Conservation (phyloP, 2,113 vertebrate species). For the Naja naja region DNA sequence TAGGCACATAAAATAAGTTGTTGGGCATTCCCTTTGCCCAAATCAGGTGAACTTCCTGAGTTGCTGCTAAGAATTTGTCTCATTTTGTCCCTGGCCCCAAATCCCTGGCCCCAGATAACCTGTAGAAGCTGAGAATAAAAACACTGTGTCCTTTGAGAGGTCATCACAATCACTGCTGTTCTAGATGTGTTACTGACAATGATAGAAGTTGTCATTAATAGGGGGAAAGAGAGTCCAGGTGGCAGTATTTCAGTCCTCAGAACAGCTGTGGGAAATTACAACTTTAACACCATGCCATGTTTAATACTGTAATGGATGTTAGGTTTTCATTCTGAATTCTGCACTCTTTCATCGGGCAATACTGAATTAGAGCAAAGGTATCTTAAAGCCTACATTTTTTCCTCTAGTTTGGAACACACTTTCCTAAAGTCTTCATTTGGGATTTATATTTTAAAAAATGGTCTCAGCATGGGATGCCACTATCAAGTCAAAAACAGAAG, state of each 20-base stretch:
- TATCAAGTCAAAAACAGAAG: neutral
- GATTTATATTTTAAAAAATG: neutral
- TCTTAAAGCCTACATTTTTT: neutral
- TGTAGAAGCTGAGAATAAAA: neutral
- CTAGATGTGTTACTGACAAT: constrained; percentile 1
- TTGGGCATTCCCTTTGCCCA: neutral
- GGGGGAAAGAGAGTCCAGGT: neutral
- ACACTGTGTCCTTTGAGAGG: constrained; percentile 27
- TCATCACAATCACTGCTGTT: neutral
- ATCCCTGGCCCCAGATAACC: neutral
- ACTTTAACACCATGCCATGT: neutral
- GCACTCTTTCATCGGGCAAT: neutral
- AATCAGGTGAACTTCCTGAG: neutral
- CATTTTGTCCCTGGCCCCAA: neutral
- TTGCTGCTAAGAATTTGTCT: neutral
- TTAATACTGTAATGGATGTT: neutral
- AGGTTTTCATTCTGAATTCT: neutral
- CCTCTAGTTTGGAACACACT: neutral
- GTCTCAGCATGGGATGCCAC: neutral
- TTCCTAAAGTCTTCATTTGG: neutral
- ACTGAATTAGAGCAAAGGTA: neutral
- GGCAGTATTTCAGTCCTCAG: constrained; percentile 23
- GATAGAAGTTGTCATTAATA: constrained; percentile 23
- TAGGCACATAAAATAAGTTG: neutral
- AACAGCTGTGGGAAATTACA: constrained; percentile 15